These are phyloP conservation scores for Idaea aversata DNA, from an alignment of 2,888 invertebrate species.

Conservation along the genomic window DNA sequence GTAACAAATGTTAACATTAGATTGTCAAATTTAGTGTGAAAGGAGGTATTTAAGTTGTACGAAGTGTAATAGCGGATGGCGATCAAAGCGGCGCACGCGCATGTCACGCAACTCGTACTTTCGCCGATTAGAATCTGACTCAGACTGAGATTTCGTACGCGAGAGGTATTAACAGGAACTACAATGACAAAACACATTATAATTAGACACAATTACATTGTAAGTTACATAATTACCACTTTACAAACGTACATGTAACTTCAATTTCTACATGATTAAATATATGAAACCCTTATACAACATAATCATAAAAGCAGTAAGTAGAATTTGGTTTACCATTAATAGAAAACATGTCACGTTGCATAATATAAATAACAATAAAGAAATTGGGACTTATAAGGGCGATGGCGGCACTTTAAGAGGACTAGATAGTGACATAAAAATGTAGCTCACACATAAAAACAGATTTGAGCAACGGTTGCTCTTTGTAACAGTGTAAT, in stretches of 20 bases:
- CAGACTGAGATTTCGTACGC: constrained; percentile 52
- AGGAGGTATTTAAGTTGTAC: constrained; percentile 32
- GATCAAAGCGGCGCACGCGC: constrained; percentile 59
- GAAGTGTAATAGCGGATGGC: constrained; percentile 34
- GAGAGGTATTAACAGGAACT: constrained; percentile 48
- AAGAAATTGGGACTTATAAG: background rate
- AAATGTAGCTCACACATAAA: background rate
- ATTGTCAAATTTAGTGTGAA: constrained; percentile 31
- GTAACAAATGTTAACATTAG: background rate
- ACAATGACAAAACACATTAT: constrained; percentile 18
- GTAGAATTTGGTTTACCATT: background rate
- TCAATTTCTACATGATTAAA: background rate
- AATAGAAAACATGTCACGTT: background rate
- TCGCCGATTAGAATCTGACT: constrained; percentile 69
- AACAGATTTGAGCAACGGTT: background rate
- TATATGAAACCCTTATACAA: background rate
- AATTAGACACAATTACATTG: background rate
- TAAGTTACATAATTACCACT: background rate
- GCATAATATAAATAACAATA: background rate
- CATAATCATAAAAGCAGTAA: background rate
- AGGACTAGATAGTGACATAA: background rate
- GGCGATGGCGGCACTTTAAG: background rate
- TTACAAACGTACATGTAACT: background rate
- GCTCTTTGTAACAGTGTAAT: background rate
- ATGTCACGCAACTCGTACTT: constrained; percentile 65